Conservation (phyloP, 1,140 invertebrate genomes). For the Drosophila takahashii region DNA sequence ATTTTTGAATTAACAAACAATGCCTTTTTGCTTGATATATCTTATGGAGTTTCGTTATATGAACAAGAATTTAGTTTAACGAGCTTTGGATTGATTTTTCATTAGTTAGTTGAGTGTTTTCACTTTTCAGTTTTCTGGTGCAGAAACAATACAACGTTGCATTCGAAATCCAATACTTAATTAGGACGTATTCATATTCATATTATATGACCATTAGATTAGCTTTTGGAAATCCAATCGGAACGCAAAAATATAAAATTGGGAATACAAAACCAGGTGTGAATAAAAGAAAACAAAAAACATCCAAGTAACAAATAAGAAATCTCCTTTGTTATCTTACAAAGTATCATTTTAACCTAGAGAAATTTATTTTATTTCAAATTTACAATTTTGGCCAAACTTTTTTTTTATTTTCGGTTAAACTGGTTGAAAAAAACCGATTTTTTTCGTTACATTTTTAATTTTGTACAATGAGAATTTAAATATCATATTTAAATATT, state of each 20-base stretch:
- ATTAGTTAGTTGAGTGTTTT: slow-evolving; percentile 10
- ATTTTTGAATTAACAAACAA: slow-evolving; percentile 65
- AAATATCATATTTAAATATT: neutral
- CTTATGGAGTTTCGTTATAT: slow-evolving; percentile 7
- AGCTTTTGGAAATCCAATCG: neutral
- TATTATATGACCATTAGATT: slow-evolving; percentile 5
- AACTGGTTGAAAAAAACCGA: no score
- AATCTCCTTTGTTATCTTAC: no score
- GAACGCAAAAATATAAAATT: neutral
- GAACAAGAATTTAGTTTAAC: slow-evolving; percentile 38
- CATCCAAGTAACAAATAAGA: no score
- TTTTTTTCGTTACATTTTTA: no score
- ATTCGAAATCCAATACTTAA: slow-evolving; percentile 32
- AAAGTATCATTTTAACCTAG: no score
- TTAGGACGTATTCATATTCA: slow-evolving; percentile 2
- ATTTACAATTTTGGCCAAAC: no score
- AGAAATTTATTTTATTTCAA: no score
- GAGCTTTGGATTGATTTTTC: slow-evolving; percentile 28
- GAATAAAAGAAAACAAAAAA: no score
- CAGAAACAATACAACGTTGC: slow-evolving; percentile 48
- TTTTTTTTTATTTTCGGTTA: no score
- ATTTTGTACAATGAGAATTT: no score
- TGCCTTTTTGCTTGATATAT: slow-evolving; percentile 41
- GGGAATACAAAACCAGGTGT: neutral
- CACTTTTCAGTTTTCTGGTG: slow-evolving; percentile 26